Evolutionary conservation across 1,140 invertebrate genomes (phyloP).

Genomic region (Bombus ignitus): DNA sequence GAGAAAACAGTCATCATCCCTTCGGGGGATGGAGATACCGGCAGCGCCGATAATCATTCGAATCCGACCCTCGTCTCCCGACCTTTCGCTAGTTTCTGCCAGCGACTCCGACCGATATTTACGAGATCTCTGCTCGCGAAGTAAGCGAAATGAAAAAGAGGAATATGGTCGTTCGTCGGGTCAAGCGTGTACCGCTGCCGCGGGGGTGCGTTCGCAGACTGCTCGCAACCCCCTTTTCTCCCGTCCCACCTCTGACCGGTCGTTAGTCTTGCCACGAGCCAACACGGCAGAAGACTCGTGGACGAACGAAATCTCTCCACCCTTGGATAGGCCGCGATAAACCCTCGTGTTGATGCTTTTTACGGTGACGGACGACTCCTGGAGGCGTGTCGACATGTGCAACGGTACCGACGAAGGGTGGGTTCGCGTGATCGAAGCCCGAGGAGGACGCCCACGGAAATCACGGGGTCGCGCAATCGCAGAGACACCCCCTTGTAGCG

Average conservation of each 20-base stretch:
- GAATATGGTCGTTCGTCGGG: conserved; percentile 68
- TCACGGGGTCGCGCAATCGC: conserved; percentile 69
- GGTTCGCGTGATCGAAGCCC: conserved; percentile 65
- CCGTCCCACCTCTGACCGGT: not conserved
- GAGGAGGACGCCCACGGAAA: conserved; percentile 66
- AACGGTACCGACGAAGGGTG: conserved; percentile 63
- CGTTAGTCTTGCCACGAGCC: conserved; percentile 37
- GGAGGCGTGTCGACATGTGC: conserved; percentile 73
- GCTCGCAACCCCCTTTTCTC: not conserved
- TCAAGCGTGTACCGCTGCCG: conserved; percentile 45
- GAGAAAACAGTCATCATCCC: conserved; percentile 10
- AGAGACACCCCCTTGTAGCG: conserved; percentile 50
- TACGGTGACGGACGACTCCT: conserved; percentile 69
- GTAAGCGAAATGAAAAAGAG: conserved; percentile 59
- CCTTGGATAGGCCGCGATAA: conserved; percentile 48
- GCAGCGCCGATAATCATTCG: conserved; percentile 20
- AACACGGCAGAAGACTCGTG: conserved; percentile 3
- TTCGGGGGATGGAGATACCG: not conserved
- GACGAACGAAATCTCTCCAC: conserved; percentile 26
- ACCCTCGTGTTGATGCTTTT: conserved; percentile 68
- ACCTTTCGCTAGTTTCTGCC: conserved; percentile 22
- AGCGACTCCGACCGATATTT: conserved; percentile 29
- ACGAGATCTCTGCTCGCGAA: conserved; percentile 41
- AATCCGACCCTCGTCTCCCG: conserved; percentile 13
- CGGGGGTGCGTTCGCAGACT: conserved; percentile 3